These are phyloP conservation scores for Euura lappo DNA, from an alignment of 1,140 invertebrate genomes.

Conservation along the genomic window DNA sequence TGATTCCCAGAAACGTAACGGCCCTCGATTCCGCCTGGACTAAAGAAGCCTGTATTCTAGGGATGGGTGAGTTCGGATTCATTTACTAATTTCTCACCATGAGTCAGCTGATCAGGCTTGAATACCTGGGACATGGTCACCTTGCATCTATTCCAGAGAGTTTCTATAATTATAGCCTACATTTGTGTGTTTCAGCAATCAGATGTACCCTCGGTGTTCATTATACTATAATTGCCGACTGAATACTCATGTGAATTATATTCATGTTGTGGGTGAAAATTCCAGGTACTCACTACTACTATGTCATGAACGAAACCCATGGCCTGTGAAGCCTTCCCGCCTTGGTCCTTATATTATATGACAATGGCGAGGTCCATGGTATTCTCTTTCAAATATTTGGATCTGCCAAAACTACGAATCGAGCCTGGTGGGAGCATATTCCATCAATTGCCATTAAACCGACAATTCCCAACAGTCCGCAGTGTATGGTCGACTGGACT, in stretches of 20 bases:
- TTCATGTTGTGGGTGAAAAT: not conserved
- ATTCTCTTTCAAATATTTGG: constrained; percentile 54
- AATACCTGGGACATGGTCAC: too few species aligned
- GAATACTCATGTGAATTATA: too few species aligned
- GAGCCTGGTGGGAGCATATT: constrained; percentile 52
- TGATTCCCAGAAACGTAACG: constrained; percentile 48
- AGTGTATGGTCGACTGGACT: constrained; percentile 49
- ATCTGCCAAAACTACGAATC: constrained; percentile 26
- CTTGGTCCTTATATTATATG: constrained; percentile 51
- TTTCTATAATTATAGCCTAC: too few species aligned
- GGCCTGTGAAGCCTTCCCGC: constrained; percentile 51
- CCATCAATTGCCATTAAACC: constrained; percentile 42
- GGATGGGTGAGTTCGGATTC: constrained; percentile 59
- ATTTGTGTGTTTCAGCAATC: too few species aligned
- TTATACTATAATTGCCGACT: too few species aligned
- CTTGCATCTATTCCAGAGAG: too few species aligned
- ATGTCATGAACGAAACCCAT: constrained; percentile 53
- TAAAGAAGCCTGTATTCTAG: constrained; percentile 57
- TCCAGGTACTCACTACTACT: constrained; percentile 57
- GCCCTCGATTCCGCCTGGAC: constrained; percentile 47
- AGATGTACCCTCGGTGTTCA: too few species aligned
- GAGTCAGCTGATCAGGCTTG: too few species aligned
- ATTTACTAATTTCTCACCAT: too few species aligned
- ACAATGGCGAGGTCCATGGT: constrained; percentile 47
- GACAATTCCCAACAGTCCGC: constrained; percentile 48